Evolutionary conservation across 2,797 vertebrate species (phyloP).

Genomic region (Bucorvus abyssinicus): DNA sequence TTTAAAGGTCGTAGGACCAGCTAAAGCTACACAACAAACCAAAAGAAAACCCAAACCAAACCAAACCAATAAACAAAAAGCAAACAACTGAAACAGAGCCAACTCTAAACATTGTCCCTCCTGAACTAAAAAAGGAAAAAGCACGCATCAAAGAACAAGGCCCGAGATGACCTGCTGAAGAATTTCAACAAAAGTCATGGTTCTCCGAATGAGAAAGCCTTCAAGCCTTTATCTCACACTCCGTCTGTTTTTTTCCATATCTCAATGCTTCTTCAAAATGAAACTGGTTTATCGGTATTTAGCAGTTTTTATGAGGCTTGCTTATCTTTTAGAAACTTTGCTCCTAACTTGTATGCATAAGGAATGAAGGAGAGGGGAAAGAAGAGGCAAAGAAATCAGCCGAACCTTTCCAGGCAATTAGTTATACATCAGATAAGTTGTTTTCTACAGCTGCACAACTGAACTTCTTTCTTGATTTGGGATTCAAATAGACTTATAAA

Average conservation of each 20-base stretch:
- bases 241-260: not conserved
- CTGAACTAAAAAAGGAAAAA: not conserved
- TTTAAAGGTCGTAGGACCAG: not conserved
- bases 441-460: constrained; percentile 58
- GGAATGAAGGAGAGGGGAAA: not conserved
- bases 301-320: not conserved
- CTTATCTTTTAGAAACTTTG: constrained; percentile 10
- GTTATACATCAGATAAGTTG: constrained; percentile 62
- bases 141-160: fast-evolving
- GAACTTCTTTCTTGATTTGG: constrained; percentile 51
- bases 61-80: not conserved
- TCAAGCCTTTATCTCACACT: not conserved
- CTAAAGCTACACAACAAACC: not conserved
- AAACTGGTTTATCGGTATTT: not conserved
- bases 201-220: not conserved
- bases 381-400: constrained; percentile 18
- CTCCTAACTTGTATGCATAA: not conserved
- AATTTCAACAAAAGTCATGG: not conserved
- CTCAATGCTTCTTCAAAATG: not conserved
- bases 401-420: constrained; percentile 63
- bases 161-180: fast-evolving
- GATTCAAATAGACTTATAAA: constrained; percentile 73
- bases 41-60: not conserved
- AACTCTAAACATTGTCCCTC: not conserved
- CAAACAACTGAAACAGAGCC: not conserved